Conservation (phyloP, 2,888 invertebrate genomes). For the Drosophila macrothrix region DNA sequence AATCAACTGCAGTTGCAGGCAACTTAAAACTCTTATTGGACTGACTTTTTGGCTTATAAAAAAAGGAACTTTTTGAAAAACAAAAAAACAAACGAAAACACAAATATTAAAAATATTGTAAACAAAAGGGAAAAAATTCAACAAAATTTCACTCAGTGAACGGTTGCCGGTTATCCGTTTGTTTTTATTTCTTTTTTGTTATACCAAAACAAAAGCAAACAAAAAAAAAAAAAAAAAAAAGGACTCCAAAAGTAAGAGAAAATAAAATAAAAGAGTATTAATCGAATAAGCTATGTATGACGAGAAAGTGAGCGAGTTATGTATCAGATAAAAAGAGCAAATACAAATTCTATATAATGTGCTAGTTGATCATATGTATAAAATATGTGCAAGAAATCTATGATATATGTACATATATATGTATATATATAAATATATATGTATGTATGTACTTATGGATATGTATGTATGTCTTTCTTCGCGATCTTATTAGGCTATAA, state of each 20-base stretch:
- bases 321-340: slow-evolving; percentile 24
- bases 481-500: slow-evolving; percentile 68
- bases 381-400: slow-evolving; percentile 26
- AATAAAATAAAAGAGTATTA: slow-evolving; percentile 66
- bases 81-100: slow-evolving; percentile 46
- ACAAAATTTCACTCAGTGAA: slow-evolving; percentile 71
- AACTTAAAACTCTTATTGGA: slow-evolving; percentile 82
- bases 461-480: slow-evolving; percentile 62
- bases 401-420: slow-evolving; percentile 28
- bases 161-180: slow-evolving; percentile 70
- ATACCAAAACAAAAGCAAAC: slow-evolving; percentile 32
- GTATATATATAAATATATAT: slow-evolving; percentile 28
- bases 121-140: slow-evolving; percentile 47
- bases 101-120: slow-evolving; percentile 78
- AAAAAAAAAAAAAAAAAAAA: slow-evolving; percentile 25
- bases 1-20: slow-evolving; percentile 83
- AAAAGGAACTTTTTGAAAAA: slow-evolving; percentile 74
- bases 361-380: slow-evolving; percentile 46
- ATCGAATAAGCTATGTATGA: slow-evolving; percentile 49
- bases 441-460: slow-evolving; percentile 29
- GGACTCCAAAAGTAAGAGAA: slow-evolving; percentile 51
- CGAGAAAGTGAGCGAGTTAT: slow-evolving; percentile 10
- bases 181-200: slow-evolving; percentile 12
- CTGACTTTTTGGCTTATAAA: slow-evolving; percentile 81
- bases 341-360: slow-evolving; percentile 51